Conservation (phyloP, 2,797 vertebrate genomes). For the Anomalospiza imberbis region DNA sequence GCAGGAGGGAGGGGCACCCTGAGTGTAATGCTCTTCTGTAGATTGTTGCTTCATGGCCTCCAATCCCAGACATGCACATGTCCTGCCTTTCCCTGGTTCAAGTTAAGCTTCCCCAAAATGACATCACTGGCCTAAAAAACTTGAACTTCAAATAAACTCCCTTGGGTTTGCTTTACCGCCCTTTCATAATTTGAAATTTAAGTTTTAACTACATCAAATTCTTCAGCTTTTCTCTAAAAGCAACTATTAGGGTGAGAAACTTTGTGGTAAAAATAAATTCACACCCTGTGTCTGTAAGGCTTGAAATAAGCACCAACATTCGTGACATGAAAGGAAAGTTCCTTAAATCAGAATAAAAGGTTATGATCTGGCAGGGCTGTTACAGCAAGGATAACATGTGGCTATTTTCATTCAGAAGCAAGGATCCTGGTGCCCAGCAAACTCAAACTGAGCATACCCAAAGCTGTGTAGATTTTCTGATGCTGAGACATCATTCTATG, state of each 20-base stretch:
- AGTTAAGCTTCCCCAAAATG: background rate
- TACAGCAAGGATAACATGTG: background rate
- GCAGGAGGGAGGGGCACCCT: background rate
- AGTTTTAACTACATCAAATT: background rate
- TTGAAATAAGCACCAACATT: background rate
- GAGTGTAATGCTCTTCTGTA: background rate
- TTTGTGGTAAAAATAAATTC: slow-evolving; percentile 1
- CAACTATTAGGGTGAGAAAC: background rate
- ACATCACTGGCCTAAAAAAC: background rate
- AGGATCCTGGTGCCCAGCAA: background rate
- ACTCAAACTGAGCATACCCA: background rate
- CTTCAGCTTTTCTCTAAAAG: background rate
- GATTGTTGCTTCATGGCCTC: background rate
- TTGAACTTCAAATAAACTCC: background rate
- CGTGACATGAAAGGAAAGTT: background rate
- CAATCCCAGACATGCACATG: background rate
- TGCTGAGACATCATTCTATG: background rate
- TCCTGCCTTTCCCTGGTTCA: background rate
- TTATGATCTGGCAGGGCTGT: background rate
- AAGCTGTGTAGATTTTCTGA: background rate
- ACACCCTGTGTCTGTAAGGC: background rate
- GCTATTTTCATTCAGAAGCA: background rate
- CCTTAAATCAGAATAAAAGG: background rate
- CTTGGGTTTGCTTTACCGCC: background rate
- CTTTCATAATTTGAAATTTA: background rate